These are phyloP conservation scores for Hormaphis cornu DNA, from an alignment of 1,140 invertebrate genomes.

Conservation along the genomic window DNA sequence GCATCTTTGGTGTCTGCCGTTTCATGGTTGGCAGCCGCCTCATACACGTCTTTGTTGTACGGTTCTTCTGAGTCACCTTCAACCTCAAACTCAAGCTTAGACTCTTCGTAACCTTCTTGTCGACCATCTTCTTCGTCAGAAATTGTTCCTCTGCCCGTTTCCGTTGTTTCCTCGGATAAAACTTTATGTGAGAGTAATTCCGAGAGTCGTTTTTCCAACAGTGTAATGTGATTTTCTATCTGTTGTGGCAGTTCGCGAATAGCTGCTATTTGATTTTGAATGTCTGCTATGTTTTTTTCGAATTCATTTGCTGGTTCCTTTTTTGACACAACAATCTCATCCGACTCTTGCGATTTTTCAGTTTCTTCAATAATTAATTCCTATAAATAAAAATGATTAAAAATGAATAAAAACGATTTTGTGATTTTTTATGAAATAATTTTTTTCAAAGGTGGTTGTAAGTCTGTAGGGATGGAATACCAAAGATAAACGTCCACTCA, in stretches of 20 bases:
- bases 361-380: not conserved
- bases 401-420: no score
- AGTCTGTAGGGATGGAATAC: no score
- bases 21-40: not conserved
- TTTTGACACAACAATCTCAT: not conserved
- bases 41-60: not conserved
- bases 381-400: no score
- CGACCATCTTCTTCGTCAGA: not conserved
- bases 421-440: no score
- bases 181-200: conserved; percentile 4
- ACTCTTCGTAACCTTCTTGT: conserved; percentile 4
- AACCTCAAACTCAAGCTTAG: no score
- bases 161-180: not conserved
- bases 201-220: conserved; percentile 19
- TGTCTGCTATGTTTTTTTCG: conserved; percentile 10
- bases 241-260: conserved; percentile 13
- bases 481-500: no score
- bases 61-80: not conserved
- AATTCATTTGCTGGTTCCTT: not conserved
- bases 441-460: no score
- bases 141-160: not conserved
- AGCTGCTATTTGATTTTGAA: conserved; percentile 6
- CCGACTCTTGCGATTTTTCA: not conserved
- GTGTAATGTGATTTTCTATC: conserved; percentile 18
- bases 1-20: not conserved